These are phyloP conservation scores for Uromys caudimaculatus DNA, from an alignment of 2,797 vertebrate species.

Conservation along the genomic window DNA sequence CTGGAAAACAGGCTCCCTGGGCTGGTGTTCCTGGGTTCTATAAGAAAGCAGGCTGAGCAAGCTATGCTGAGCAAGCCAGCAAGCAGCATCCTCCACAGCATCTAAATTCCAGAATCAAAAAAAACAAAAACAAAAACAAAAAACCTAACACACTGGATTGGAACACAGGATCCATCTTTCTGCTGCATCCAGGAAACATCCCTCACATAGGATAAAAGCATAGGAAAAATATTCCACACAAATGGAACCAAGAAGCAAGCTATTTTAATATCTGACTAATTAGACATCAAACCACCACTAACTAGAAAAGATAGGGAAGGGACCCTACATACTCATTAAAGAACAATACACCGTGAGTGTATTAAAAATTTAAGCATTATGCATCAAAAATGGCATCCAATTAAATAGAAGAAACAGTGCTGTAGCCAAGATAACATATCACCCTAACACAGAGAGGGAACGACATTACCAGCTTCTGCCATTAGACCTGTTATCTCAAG, in stretches of 20 bases:
- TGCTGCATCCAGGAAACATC: not conserved
- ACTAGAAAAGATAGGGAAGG: not conserved
- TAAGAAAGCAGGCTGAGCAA: not conserved
- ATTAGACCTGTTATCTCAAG: not conserved
- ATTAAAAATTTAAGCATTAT: not conserved
- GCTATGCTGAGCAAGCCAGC: not conserved
- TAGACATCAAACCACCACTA: not conserved
- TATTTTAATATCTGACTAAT: not conserved
- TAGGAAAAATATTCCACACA: not conserved
- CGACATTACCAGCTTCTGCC: not conserved
- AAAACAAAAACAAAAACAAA: not conserved
- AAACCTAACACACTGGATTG: not conserved
- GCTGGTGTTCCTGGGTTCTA: not conserved
- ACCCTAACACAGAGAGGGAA: not conserved
- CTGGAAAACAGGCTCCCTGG: not conserved
- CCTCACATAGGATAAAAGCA: not conserved
- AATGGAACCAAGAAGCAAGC: not conserved
- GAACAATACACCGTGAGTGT: not conserved
- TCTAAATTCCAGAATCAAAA: not conserved
- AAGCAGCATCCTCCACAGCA: not conserved
- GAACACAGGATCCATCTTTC: not conserved
- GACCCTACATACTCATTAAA: not conserved
- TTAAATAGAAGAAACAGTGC: not conserved
- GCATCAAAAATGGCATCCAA: not conserved
- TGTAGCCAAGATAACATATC: not conserved